Conservation (phyloP, 2,113 vertebrate species). For the Alligator sinensis region DNA sequence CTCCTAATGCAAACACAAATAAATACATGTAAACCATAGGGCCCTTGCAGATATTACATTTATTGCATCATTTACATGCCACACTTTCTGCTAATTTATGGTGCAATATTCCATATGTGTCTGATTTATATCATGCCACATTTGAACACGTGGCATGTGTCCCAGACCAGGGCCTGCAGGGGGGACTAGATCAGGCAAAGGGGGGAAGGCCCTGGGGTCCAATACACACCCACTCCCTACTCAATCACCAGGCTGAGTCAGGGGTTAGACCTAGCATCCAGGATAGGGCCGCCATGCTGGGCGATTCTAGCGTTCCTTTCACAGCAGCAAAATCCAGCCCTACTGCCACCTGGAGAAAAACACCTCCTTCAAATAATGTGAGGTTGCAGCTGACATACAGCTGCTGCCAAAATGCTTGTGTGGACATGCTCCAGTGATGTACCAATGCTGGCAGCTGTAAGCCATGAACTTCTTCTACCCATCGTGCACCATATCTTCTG, state of each 20-base stretch:
- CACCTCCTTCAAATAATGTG: constrained; percentile 38
- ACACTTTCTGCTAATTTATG: not conserved
- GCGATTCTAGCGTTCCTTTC: too few relatives aligned
- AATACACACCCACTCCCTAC: too few relatives aligned
- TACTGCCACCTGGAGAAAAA: constrained; percentile 46
- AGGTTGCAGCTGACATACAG: constrained; percentile 21
- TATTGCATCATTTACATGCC: too few relatives aligned
- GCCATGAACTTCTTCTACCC: too few relatives aligned
- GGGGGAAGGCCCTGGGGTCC: too few relatives aligned
- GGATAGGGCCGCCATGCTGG: too few relatives aligned
- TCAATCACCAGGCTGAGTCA: too few relatives aligned
- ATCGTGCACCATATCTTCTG: not conserved
- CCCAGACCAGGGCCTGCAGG: too few relatives aligned
- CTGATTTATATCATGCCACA: constrained; percentile 36
- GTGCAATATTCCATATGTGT: constrained; percentile 48
- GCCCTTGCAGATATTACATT: not conserved
- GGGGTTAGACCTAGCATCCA: too few relatives aligned
- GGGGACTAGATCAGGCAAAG: too few relatives aligned
- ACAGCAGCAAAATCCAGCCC: too few relatives aligned
- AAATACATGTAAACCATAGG: constrained; percentile 44
- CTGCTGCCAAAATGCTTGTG: constrained; percentile 52
- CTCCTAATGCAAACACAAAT: constrained; percentile 30
- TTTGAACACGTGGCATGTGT: too few relatives aligned
- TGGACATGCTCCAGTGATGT: not conserved
- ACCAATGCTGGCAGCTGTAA: not conserved